A percentile compares a stretch with the other conserved stretches of the same genome.
Conservation (phyloP, 2,888 invertebrate species). For the Ichneumon xanthorius region DNA sequence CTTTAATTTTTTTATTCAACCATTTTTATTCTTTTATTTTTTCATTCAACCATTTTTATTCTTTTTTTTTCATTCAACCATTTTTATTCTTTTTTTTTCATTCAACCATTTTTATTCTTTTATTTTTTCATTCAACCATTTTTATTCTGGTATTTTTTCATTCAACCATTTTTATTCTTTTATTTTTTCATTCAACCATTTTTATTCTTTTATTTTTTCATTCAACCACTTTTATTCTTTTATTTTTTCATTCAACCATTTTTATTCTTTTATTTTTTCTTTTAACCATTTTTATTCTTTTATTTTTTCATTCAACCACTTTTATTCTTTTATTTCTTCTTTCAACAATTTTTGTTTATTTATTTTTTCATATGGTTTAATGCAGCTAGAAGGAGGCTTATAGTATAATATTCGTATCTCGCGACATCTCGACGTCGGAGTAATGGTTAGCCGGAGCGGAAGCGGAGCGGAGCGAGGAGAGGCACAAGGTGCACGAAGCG, state of each 20-base stretch:
- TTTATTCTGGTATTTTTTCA: background rate
- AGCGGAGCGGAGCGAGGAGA: constrained; percentile 72
- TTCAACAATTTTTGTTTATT: constrained; percentile 6
- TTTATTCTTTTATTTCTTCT: background rate
- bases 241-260: background rate
- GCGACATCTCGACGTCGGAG: constrained; percentile 70
- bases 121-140: background rate
- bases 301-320: background rate
- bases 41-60: constrained; percentile 1
- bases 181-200: background rate
- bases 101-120: constrained; percentile 1
- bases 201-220: background rate
- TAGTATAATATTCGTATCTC: constrained; percentile 44
- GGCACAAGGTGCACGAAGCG: constrained; percentile 72
- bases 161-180: constrained; percentile 2
- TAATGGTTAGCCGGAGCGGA: constrained; percentile 77
- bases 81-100: background rate
- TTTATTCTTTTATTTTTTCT: background rate
- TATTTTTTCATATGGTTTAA: background rate
- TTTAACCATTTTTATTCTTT: background rate
- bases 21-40: background rate
- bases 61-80: background rate
- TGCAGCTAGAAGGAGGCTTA: constrained; percentile 18
- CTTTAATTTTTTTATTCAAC: background rate
- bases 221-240: background rate